Evolutionary conservation across 2,888 invertebrate species (phyloP), one percentile per base, ranked within the genome.

Genomic region (Cetonia aurata): DNA sequence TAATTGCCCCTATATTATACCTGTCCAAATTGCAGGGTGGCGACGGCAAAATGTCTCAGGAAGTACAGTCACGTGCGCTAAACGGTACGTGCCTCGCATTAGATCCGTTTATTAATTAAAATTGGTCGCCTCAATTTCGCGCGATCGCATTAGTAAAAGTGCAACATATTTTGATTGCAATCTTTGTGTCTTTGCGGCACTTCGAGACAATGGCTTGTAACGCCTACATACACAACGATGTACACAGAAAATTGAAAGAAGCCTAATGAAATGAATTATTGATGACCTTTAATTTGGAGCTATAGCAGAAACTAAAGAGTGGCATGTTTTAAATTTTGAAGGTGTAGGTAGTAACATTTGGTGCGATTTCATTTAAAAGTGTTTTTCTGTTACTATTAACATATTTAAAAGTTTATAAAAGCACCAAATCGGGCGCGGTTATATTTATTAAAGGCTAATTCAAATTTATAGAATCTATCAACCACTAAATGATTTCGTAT

Each of bases 1-100:
- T 62, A 62, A 62, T 62, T 62, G 62, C 50, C 13, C 48, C 62
- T 62, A 62, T 62, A 62, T 62, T 62, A 62, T 62, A 62, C 62
- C 62, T 48, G 15, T 6, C 62, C 13, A 48, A 46, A 48, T 19
- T 17, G 48, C 31, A 62, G 62, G 62, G 46, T 33, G 33, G 17
- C 48, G 48, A 62, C 37, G 25, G 44, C 33, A 37, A 42, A 42
- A 44, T 48, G 46, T 62, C 31, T 62, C 12, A 48, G 19, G 13
- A 37, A 48, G 48, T 62, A 48, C 48, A 33, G 48, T 62, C 62
- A 62, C 62, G 62, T 50, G 31, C 31, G 13, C 15, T 33, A 48
- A 48, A 33, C 15, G 37, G 12, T 62, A 62, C 62, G 62, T 62
- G 62, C 15, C 15, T 19, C 4, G 60, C 25, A 60, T 60, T 31